Conservation (phyloP, 2,888 invertebrate genomes). For the Sylvicola cinctus region DNA sequence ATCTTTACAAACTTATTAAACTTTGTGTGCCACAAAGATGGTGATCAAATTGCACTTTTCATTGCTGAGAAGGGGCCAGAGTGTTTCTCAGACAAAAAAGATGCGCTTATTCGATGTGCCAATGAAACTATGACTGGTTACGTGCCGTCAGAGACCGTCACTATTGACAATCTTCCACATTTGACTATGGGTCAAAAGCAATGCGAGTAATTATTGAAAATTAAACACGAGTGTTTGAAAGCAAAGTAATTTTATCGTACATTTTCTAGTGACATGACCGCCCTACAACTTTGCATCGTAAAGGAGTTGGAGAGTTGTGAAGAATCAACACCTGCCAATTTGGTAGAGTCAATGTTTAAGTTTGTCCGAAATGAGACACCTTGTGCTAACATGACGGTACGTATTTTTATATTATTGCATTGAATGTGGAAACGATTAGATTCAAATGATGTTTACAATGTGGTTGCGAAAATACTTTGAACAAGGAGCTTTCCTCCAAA, state of each 20-base stretch:
- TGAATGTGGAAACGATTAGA: no score
- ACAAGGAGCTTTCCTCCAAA: no score
- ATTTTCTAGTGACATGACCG: slow-evolving; percentile 13
- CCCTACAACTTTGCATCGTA: slow-evolving; percentile 17
- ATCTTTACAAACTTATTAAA: slow-evolving; percentile 46
- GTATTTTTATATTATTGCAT: no score
- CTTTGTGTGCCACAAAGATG: slow-evolving; percentile 61
- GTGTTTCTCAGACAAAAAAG: slow-evolving; percentile 39
- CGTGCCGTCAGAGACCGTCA: slow-evolving; percentile 24
- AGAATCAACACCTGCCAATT: slow-evolving; percentile 59
- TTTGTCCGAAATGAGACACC: slow-evolving; percentile 46
- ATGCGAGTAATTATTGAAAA: slow-evolving; percentile 12
- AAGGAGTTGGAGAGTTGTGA: slow-evolving; percentile 33
- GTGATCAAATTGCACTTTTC: slow-evolving; percentile 64
- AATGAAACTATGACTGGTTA: slow-evolving; percentile 37
- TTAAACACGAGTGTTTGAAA: no score
- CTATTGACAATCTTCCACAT: slow-evolving; percentile 31
- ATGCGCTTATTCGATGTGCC: slow-evolving; percentile 38
- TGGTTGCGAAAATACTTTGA: no score
- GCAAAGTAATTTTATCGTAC: neutral
- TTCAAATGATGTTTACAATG: no score
- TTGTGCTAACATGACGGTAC: slow-evolving; percentile 21
- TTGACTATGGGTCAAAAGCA: slow-evolving; percentile 35
- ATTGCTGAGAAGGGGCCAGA: slow-evolving; percentile 65
- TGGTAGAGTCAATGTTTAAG: slow-evolving; percentile 53